Evolutionary conservation across 2,888 invertebrate species (phyloP), one percentile per base, ranked within the genome.

Genomic region (Prenolepis imparis): DNA sequence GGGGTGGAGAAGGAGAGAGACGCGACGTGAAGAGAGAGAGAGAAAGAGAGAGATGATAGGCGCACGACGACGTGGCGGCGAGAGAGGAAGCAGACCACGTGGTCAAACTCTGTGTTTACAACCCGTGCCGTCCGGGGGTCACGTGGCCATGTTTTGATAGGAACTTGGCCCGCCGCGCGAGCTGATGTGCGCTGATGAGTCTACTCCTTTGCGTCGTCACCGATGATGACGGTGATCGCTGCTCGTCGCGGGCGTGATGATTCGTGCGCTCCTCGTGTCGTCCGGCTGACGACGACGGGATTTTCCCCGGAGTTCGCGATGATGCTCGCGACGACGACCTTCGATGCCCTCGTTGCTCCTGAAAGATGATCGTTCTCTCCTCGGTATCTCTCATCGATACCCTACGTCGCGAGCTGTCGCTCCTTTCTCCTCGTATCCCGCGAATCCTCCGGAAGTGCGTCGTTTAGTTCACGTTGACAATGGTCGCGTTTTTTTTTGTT

Each of bases 141-240:
- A 94, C 94, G 94, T 94, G 94, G 93, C 90, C 90, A 92, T 93
- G 92, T 92, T 92, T 92, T 93, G 91, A 92, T 91, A 91, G 90
- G 89, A 89, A 88, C 85, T 91, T 90, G 89, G 87, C 88, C 90
- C 90, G 88, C 83, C 61, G 75, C 70, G 36, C 18, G 48, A 64
- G 84, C 83, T 28, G 70, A 18, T 28, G 48, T n/a, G n/a, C n/a
- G 36, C 36, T 4, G 39, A 67, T 74, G 78, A 28, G 83, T 77
- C 83, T 81, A 66, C 44, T 86, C 36, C n/a, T 66, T 52, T 66
- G 52, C 39, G 75, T 77, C 66, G 66, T n/a, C 39, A 36, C 24
- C 8, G 66, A 39, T 24, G 63, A 48, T 24, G 74, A 21, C 24
- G 64, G 28, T 52, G 75, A 52, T 39, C 64, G 24, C 32, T 36